Base-by-base conservation (phyloP, 2,797 vertebrate genomes). In the Pristis pectinata region DNA sequence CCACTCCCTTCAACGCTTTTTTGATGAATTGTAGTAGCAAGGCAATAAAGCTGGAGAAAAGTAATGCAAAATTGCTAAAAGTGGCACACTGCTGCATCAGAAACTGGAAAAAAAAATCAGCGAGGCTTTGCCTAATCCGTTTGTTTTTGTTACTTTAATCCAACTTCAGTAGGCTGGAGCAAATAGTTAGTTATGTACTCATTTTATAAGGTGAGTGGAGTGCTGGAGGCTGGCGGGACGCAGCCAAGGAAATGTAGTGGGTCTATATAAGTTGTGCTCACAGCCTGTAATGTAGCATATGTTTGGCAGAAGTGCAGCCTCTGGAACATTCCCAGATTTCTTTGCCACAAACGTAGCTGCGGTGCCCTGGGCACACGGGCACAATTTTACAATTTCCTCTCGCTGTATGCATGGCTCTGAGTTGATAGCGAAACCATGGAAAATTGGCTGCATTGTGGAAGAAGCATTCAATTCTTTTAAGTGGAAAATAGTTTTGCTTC, bases 71-170 rank as follows among this genome's bases (percentile, higher is more conserved):
- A 17, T 37, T 37, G 27, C 74, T 24, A 53, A 49, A 49, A 56
- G 30, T 5, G 17, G 5, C 4, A 91, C 34, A 64, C 34, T 37
- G 34, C 6, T 64, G 85, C 83, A 91, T 2, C 85, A 22, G 44
- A 64, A 59, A 0, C 59, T 22, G 56, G 85, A 64, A 56, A 27
- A 17, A n/a, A 41, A 8, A n/a, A 67, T 64, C 87, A 64, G 27
- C 3, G n/a, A 41, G n/a, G 15, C 13, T 79, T 79, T 67, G 13
- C 56, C 64, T 91, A 37, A 41, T 37, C n/a, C 59, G 27, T 67
- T 91, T 11, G 19, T 67, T 87, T 91, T 91, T 91, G 87, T 91
- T 67, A 7, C n/a, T 37, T 2, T 91, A 91, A 91, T 91, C 59
- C n/a, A 37, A 64, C 87, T 41, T 89, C 7, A 91, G 59, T 37